Base-by-base conservation (phyloP, 2,888 invertebrate species). In the Neoascia interrupta region DNA sequence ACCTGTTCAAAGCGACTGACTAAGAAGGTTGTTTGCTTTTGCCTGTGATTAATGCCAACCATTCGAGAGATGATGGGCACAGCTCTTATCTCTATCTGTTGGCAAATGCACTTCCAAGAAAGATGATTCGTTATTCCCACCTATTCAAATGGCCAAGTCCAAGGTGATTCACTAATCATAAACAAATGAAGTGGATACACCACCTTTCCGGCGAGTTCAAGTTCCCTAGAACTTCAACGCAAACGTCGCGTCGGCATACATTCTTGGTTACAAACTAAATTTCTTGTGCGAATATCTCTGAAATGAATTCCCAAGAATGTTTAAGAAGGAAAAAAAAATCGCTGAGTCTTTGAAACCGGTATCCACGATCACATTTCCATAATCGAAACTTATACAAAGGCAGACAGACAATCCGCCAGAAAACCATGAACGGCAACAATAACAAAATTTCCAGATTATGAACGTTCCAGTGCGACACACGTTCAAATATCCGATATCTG, bases 281-380 rank as follows among this genome's bases (percentile, higher is more conserved):
- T 31, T 23, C 34, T 18, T 58, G 15, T 70, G 73, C 61, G 53
- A 70, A 73, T 56, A 56, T 31, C 5, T 61, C 37, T 49, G 51
- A 73, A 73, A 61, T 51, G 6, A 41, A 18, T 39, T 1, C n/a
- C 18, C 5, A 54, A 51, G 34, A 61, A 49, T 60, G 31, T 47
- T 60, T 19, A 37, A 21, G 26, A 43, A 23, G 43, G 23, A 36
- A 51, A 34, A 19, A 54, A n/a, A 39, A 63, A 36, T 34, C 6
- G 43, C 34, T 41, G 60, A 60, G 15, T 66, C 41, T 76, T 76
- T 28, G 39, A 60, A 76, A 76, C 76, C 76, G 76, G 76, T 76
- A 64, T 60, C 54, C 34, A 53, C 54, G 36, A 61, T 75, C 74
- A 49, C 56, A 69, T 69, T 68, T 63, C 51, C 75, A 75, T 70